These are phyloP conservation scores for Paracyclopina nana DNA, from an alignment of 1,140 invertebrate species.

Conservation along the genomic window DNA sequence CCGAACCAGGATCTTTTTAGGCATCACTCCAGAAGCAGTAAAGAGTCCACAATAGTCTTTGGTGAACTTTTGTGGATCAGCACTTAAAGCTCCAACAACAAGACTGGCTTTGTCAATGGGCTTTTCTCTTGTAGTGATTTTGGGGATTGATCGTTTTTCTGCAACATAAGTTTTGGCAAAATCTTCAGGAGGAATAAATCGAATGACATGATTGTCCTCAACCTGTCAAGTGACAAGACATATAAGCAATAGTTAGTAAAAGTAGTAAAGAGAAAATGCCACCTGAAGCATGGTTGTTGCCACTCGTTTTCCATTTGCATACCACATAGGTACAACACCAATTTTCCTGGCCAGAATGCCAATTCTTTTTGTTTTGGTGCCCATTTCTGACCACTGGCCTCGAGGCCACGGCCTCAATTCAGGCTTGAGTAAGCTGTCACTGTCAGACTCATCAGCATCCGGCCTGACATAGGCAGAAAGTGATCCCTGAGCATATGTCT, in stretches of 20 bases:
- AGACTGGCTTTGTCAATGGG: slow-evolving; percentile 40
- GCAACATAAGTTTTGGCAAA: slow-evolving; percentile 30
- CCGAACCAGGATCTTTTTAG: slow-evolving; percentile 57
- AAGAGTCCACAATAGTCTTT: slow-evolving; percentile 68
- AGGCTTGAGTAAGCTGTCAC: slow-evolving; percentile 27
- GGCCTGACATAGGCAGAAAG: too few relatives aligned
- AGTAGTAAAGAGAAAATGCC: slow-evolving; percentile 20
- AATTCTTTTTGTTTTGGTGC: slow-evolving; percentile 44
- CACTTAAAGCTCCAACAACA: slow-evolving; percentile 68
- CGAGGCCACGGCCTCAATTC: slow-evolving; percentile 31
- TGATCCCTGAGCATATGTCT: slow-evolving; percentile 41
- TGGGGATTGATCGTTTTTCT: slow-evolving; percentile 22
- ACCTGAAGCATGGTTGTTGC: slow-evolving; percentile 66
- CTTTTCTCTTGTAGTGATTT: neutral
- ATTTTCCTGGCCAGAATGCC: slow-evolving; percentile 84
- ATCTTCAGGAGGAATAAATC: slow-evolving; percentile 65
- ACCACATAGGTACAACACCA: slow-evolving; percentile 77
- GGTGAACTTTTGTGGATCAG: slow-evolving; percentile 48
- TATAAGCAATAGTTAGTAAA: neutral
- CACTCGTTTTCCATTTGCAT: slow-evolving; percentile 57
- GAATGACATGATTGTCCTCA: slow-evolving; percentile 85
- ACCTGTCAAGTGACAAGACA: slow-evolving; percentile 39
- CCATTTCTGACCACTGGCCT: slow-evolving; percentile 39
- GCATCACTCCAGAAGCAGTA: slow-evolving; percentile 58
- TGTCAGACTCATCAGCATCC: slow-evolving; percentile 26